Evolutionary conservation across 2,888 invertebrate genomes (phyloP).

Genomic region (Microctonus brassicae): DNA sequence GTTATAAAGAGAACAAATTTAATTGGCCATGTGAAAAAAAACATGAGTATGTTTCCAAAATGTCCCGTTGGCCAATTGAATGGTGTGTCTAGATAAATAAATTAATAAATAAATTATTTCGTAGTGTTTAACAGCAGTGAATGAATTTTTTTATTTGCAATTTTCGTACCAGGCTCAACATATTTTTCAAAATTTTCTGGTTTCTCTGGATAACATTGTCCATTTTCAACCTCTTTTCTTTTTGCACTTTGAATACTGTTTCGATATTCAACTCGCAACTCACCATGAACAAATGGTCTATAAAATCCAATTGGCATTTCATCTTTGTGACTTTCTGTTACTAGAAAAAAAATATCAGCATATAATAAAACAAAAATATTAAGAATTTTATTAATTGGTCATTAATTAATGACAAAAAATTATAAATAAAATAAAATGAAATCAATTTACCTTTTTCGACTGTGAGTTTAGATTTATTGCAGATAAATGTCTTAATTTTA

Average conservation of each 20-base stretch:
- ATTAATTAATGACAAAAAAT: not conserved
- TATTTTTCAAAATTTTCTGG: conserved; percentile 49
- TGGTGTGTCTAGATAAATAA: conserved; percentile 37
- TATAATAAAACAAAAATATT: too few relatives aligned
- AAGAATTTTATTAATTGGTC: too few relatives aligned
- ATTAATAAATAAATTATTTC: not conserved
- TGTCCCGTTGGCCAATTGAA: conserved; percentile 57
- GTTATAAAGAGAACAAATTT: conserved; percentile 76
- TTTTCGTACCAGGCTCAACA: conserved; percentile 56
- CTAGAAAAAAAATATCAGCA: conserved; percentile 2
- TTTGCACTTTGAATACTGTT: conserved; percentile 54
- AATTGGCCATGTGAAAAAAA: conserved; percentile 81
- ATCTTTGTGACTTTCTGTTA: conserved; percentile 46
- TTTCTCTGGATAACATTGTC: conserved; percentile 37
- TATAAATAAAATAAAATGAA: not conserved
- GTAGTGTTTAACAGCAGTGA: too few relatives aligned
- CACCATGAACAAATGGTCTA: conserved; percentile 65
- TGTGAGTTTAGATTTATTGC: conserved; percentile 33
- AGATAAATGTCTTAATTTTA: conserved; percentile 42
- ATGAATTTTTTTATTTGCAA: not conserved
- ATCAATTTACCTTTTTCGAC: conserved; percentile 42
- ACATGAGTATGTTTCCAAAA: conserved; percentile 72
- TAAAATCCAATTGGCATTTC: conserved; percentile 62
- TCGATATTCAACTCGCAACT: conserved; percentile 59
- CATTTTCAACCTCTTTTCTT: conserved; percentile 50